Percentiles rank a stretch among this genome's conserved stretches.
phyloP scores from a whole-genome alignment of 23 tunicate genomes.

The Ciona savignyi region DNA sequence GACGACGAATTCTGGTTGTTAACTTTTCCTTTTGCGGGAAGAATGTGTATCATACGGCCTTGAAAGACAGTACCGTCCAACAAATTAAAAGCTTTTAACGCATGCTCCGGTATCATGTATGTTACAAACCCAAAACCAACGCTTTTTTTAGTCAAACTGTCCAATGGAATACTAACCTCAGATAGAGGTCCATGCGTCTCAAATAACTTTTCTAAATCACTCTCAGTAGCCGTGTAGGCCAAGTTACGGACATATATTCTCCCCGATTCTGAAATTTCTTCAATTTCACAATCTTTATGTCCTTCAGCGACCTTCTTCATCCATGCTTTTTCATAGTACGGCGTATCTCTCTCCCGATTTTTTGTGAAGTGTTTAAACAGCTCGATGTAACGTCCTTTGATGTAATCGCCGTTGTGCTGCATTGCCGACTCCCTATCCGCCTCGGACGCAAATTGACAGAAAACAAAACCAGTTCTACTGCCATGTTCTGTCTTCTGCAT shows the following conservation, averaged over 20 bases:
- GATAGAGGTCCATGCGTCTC: slow-evolving; percentile 48
- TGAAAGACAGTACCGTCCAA: slow-evolving; percentile 85
- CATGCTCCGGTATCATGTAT: slow-evolving; percentile 78
- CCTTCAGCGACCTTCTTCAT: slow-evolving; percentile 32
- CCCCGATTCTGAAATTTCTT: slow-evolving; percentile 84
- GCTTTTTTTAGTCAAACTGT: slow-evolving; percentile 37
- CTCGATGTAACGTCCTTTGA: slow-evolving; percentile 39
- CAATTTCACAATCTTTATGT: slow-evolving; percentile 38
- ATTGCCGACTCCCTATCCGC: slow-evolving; percentile 26
- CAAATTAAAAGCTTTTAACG: slow-evolving; percentile 40
- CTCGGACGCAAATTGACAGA: slow-evolving; percentile 18
- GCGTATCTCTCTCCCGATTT: background rate
- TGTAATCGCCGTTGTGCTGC: slow-evolving; percentile 54
- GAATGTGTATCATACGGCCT: slow-evolving; percentile 86
- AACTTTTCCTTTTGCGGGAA: slow-evolving; percentile 53
- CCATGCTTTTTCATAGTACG: slow-evolving; percentile 14
- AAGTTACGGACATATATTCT: slow-evolving; percentile 80
- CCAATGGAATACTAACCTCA: slow-evolving; percentile 56
- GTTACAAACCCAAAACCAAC: slow-evolving; percentile 78
- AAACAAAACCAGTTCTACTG: slow-evolving; percentile 14
- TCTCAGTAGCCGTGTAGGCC: slow-evolving; percentile 64
- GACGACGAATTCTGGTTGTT: background rate
- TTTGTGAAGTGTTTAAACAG: slow-evolving; percentile 5
- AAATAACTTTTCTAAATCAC: slow-evolving; percentile 55
- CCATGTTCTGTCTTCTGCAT: slow-evolving; percentile 9